Evolutionary conservation across 2,888 invertebrate genomes (phyloP), one percentile per base, ranked within the genome.

Genomic region (Perithous albicinctus): DNA sequence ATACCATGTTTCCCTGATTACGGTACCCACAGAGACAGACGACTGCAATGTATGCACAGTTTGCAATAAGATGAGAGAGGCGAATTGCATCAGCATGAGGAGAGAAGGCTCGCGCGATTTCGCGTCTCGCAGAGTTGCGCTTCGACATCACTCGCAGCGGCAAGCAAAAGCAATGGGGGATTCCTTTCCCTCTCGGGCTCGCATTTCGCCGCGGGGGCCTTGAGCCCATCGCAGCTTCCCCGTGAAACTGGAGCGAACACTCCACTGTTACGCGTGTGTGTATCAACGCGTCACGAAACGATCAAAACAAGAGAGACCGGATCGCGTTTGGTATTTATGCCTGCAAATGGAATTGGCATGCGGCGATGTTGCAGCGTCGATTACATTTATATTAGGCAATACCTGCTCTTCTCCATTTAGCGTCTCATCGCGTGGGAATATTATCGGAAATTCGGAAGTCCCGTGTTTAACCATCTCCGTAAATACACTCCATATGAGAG

Each of bases 201-300:
- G 26, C 12, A 54, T 38, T 8, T 18, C 23, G n/a, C 32, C 35
- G 48, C n/a, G n/a, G 32, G 75, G 75, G 64, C 75, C 75, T 75
- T 75, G 75, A 66, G 48, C 29, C 20, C 46, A 38, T 20, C 43
- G 32, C n/a, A n/a, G 70, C 26, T 70, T 29, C 43, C 41, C 6
- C 56, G 66, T 56, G 75, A 75, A 75, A 75, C 75, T 75, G 56
- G 75, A 75, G 75, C 75, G 46, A 64, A 29, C n/a, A n/a, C 29
- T 20, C 20, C 32, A 1, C 23, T 4, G 23, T 1, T 12, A 23
- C 15, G 54, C 12, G 54, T 10, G 26, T 51, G 29, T 29, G 32
- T 32, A 32, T 32, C 29, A 29, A 56, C 54, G 18, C 38, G 1
- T 38, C 38, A 41, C 5, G 41, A 41, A 41, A 63, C 8, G 23